Evolutionary conservation across 2,113 vertebrate genomes (phyloP).

Genomic region (Mormyrus lacerda): DNA sequence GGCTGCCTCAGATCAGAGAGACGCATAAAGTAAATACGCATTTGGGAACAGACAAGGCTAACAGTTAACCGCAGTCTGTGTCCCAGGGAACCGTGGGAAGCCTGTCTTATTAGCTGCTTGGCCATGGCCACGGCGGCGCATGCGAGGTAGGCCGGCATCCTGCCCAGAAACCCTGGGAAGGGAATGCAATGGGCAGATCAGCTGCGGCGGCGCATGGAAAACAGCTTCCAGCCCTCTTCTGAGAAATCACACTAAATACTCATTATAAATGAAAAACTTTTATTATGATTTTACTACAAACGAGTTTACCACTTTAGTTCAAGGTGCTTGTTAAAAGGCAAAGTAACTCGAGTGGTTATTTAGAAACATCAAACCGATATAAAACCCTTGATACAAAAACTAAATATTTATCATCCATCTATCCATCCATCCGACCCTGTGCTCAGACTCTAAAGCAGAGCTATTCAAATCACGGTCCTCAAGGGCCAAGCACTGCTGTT

Average conservation of each 20-base stretch:
- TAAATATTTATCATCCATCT: background rate
- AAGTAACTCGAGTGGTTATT: background rate
- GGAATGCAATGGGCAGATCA: background rate
- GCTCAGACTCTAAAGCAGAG: background rate
- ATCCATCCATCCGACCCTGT: background rate
- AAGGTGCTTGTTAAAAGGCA: background rate
- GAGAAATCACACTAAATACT: background rate
- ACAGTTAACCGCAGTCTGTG: background rate
- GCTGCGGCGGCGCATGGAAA: background rate
- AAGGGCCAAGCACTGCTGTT: too few species aligned
- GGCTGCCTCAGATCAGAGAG: background rate
- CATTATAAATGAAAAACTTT: background rate
- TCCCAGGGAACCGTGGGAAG: background rate
- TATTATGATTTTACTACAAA: background rate
- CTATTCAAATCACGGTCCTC: too few species aligned
- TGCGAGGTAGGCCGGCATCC: background rate
- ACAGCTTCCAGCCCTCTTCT: background rate
- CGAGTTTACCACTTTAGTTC: background rate
- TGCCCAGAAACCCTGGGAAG: background rate
- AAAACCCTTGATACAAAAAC: background rate
- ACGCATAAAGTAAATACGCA: background rate
- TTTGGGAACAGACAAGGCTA: background rate
- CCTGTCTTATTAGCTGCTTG: background rate
- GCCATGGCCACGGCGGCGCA: background rate
- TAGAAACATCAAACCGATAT: background rate